These are phyloP conservation scores for Xylota segnis DNA, from an alignment of 2,888 invertebrate species.

Conservation along the genomic window DNA sequence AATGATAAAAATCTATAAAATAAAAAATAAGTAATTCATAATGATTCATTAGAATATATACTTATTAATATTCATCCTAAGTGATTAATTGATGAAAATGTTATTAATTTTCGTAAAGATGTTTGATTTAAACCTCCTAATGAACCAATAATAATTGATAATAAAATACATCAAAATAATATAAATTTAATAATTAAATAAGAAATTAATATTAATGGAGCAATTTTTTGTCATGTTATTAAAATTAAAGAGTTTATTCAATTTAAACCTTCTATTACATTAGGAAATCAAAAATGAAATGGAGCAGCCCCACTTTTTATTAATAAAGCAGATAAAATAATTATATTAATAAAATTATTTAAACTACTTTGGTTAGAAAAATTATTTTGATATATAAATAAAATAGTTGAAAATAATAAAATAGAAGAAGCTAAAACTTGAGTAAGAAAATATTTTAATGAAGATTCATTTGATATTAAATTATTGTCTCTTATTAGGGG, in stretches of 20 bases:
- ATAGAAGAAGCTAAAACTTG: constrained; percentile 87
- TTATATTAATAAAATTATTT: constrained; percentile 80
- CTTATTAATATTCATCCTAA: constrained; percentile 86
- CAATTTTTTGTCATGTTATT: constrained; percentile 88
- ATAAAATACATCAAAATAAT: constrained; percentile 84
- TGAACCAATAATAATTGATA: constrained; percentile 85
- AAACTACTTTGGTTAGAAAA: constrained; percentile 59
- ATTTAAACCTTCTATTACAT: constrained; percentile 86
- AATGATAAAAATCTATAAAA: constrained; percentile 85
- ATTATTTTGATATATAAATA: constrained; percentile 78
- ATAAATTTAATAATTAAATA: constrained; percentile 85
- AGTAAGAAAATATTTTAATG: constrained; percentile 87
- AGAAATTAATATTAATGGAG: constrained; percentile 86
- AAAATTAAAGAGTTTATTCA: constrained; percentile 86
- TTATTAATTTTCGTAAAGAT: constrained; percentile 86
- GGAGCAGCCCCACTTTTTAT: constrained; percentile 87
- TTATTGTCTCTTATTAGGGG: constrained; percentile 86
- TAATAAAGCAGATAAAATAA: constrained; percentile 84
- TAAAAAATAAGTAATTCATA: constrained; percentile 85
- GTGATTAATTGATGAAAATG: constrained; percentile 88
- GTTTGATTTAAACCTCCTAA: constrained; percentile 86
- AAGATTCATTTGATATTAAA: constrained; percentile 85
- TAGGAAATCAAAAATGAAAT: constrained; percentile 87
- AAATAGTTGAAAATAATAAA: constrained; percentile 85
- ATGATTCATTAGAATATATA: constrained; percentile 85